Evolutionary conservation across 1,140 invertebrate genomes (phyloP).

Genomic region (Aphelinus certus): DNA sequence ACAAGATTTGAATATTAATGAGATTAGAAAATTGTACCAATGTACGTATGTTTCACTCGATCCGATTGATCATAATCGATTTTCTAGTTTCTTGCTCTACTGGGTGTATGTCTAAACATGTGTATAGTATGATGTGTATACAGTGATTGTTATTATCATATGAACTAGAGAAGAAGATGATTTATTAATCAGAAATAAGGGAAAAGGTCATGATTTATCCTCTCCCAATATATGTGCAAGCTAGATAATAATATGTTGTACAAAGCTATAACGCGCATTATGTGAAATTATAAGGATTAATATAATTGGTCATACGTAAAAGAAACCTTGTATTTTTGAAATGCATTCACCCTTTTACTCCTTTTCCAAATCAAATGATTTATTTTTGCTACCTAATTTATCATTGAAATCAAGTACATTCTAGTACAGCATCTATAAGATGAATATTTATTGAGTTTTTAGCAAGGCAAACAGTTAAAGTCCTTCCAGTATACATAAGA

Average conservation of each 20-base stretch:
- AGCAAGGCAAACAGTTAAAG: too few species aligned
- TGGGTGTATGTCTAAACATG: conserved; percentile 27
- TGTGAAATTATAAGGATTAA: conserved; percentile 42
- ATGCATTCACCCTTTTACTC: too few species aligned
- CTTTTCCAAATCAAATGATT: too few species aligned
- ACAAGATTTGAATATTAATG: conserved; percentile 35
- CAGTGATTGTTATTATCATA: conserved; percentile 32
- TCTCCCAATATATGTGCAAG: conserved; percentile 48
- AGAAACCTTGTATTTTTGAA: too few species aligned
- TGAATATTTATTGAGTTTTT: too few species aligned
- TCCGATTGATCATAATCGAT: conserved; percentile 23
- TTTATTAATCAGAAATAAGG: conserved; percentile 36
- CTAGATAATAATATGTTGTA: conserved; percentile 48
- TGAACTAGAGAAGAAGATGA: conserved; percentile 13
- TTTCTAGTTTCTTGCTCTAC: conserved; percentile 39
- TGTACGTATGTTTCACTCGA: conserved; percentile 14
- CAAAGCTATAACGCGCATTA: conserved; percentile 39
- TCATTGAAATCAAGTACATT: too few species aligned
- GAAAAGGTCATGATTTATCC: conserved; percentile 36
- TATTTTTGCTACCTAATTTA: too few species aligned
- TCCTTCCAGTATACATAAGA: too few species aligned
- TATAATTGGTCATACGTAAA: conserved; percentile 41
- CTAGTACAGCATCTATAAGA: too few species aligned
- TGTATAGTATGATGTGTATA: conserved; percentile 33
- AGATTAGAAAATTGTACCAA: conserved; percentile 26